Percentiles rank a stretch among this genome's conserved stretches.
These are phyloP conservation scores for Dysdera silvatica DNA, from an alignment of 1,140 invertebrate genomes.

Conservation along the genomic window DNA sequence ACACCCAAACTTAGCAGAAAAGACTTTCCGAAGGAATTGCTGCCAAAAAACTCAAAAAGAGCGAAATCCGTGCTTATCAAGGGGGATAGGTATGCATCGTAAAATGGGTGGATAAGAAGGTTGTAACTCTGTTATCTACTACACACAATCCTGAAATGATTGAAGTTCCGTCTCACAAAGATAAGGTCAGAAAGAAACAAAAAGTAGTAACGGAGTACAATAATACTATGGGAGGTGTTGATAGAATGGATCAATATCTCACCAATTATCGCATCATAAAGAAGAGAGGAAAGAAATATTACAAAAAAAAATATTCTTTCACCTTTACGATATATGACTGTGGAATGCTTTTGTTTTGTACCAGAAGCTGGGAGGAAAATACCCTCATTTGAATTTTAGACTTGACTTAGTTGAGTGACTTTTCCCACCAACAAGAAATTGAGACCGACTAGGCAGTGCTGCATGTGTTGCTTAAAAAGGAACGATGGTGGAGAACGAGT, in stretches of 20 bases:
- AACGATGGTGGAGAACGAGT: too few species aligned
- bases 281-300: slow-evolving; percentile 14
- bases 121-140: slow-evolving; percentile 4
- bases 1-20: neutral
- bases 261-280: slow-evolving; percentile 1
- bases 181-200: slow-evolving; percentile 1
- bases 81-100: neutral
- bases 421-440: too few species aligned
- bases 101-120: slow-evolving; percentile 5
- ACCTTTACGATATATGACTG: neutral
- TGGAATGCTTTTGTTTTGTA: slow-evolving; percentile 11
- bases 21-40: neutral
- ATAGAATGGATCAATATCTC: slow-evolving; percentile 19
- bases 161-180: neutral
- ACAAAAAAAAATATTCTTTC: slow-evolving; percentile 13
- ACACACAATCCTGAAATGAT: neutral
- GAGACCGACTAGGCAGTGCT: too few species aligned
- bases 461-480: too few species aligned
- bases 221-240: slow-evolving; percentile 11
- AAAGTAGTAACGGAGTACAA: slow-evolving; percentile 7
- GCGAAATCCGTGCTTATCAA: neutral
- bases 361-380: neutral
- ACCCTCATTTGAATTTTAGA: slow-evolving; percentile 2
- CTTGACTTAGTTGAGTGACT: slow-evolving; percentile 6
- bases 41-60: neutral